phyloP scores from a whole-genome alignment of 2,113 vertebrate species.

The Poeciliopsis retropinna region DNA sequence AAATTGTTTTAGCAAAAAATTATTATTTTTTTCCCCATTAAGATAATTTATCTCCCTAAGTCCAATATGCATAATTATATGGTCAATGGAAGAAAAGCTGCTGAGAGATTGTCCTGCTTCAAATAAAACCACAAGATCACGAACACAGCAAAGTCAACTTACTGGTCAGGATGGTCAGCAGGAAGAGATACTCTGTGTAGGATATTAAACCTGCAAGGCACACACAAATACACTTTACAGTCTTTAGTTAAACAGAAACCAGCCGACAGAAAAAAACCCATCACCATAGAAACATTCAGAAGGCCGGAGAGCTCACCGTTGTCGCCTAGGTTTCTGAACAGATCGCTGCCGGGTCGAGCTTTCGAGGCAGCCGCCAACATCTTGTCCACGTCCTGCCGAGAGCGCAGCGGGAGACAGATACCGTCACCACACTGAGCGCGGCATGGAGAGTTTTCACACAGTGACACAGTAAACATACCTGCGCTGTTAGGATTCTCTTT shows the following conservation, averaged over 20 bases:
- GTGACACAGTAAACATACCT: constrained; percentile 52
- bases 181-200: constrained; percentile 96
- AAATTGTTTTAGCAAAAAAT: no score
- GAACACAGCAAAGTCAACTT: constrained; percentile 70
- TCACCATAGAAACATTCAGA: background rate
- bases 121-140: no score
- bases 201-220: constrained; percentile 91
- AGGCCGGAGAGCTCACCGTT: constrained; percentile 80
- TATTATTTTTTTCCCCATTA: no score
- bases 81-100: no score
- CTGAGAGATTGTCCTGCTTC: no score
- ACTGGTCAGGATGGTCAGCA: constrained; percentile 97
- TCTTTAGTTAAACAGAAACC: background rate
- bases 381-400: constrained; percentile 83
- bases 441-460: background rate
- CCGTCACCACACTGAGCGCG: background rate
- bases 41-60: no score
- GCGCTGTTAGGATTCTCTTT: constrained; percentile 66
- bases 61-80: no score
- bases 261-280: rapidly evolving
- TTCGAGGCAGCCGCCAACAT: constrained; percentile 78
- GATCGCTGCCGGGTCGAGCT: constrained; percentile 79
- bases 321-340: constrained; percentile 94
- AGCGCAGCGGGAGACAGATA: background rate
- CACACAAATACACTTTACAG: background rate